Evolutionary conservation across 35 echinoderm and acorn worm species (phyloP).

Genomic region (Amphiura filiformis): DNA sequence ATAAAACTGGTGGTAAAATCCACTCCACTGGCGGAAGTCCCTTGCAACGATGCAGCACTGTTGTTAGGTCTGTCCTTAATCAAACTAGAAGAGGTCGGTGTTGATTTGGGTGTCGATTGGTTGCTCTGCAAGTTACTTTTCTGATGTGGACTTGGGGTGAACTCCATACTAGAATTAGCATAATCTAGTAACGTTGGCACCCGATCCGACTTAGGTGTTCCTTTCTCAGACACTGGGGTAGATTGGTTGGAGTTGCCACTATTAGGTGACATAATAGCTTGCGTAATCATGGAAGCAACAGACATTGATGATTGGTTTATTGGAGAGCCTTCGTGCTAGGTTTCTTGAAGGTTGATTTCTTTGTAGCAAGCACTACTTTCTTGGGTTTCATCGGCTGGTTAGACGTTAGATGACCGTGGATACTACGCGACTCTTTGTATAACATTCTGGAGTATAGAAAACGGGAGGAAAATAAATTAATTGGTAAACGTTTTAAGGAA

Average conservation of each 20-base stretch:
- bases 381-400: conserved; percentile 31
- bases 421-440: conserved; percentile 77
- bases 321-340: not conserved
- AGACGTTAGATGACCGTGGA: conserved; percentile 77
- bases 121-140: not conserved
- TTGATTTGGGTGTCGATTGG: not conserved
- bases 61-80: not conserved
- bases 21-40: not conserved
- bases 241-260: not conserved
- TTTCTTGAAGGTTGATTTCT: conserved; percentile 10
- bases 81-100: not conserved
- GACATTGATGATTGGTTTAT: not conserved
- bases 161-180: conserved; percentile 4
- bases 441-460: conserved; percentile 66
- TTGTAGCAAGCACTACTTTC: conserved; percentile 44
- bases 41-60: not conserved
- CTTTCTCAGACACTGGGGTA: not conserved
- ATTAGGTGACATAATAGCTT: not conserved
- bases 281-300: not conserved
- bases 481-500: too few species aligned
- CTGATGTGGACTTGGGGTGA: not conserved
- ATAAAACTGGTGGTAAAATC: conserved; percentile 18
- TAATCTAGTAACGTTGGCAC: conserved; percentile 13
- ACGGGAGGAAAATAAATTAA: too few species aligned
- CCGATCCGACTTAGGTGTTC: not conserved